These are phyloP conservation scores for Solea solea DNA, from an alignment of 2,113 vertebrate genomes.

Conservation along the genomic window DNA sequence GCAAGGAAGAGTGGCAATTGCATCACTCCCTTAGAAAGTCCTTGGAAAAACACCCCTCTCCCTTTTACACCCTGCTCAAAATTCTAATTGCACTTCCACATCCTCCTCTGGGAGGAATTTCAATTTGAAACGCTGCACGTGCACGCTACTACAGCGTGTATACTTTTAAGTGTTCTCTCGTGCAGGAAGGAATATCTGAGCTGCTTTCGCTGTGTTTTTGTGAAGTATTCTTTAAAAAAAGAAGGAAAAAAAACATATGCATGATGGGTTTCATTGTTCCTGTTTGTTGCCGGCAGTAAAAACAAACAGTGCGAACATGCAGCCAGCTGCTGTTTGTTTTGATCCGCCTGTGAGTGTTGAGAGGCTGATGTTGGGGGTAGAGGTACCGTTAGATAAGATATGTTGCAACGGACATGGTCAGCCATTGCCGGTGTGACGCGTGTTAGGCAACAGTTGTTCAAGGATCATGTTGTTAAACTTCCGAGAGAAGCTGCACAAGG, in stretches of 20 bases:
- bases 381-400: conserved; percentile 56
- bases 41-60: conserved; percentile 68
- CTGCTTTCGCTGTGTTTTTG: conserved; percentile 12
- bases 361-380: conserved; percentile 37
- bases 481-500: conserved; percentile 3
- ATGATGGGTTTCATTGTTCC: conserved; percentile 20
- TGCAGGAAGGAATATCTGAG: conserved; percentile 12
- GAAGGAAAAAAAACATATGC: not conserved
- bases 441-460: conserved; percentile 55
- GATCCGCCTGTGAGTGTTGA: conserved; percentile 15
- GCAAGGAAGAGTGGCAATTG: conserved; percentile 76
- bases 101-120: conserved; percentile 45
- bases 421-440: conserved; percentile 20
- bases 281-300: conserved; percentile 30
- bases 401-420: conserved; percentile 42
- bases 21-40: conserved; percentile 75
- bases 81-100: conserved; percentile 55
- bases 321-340: conserved; percentile 58
- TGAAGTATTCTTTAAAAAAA: not conserved
- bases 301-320: conserved; percentile 13
- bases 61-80: conserved; percentile 46
- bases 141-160: conserved; percentile 2
- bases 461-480: conserved; percentile 47
- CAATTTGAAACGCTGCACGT: conserved; percentile 41
- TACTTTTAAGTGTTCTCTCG: conserved; percentile 15